Evolutionary conservation across 2,797 vertebrate species (phyloP).

Genomic region (Coracias cyanogaster): DNA sequence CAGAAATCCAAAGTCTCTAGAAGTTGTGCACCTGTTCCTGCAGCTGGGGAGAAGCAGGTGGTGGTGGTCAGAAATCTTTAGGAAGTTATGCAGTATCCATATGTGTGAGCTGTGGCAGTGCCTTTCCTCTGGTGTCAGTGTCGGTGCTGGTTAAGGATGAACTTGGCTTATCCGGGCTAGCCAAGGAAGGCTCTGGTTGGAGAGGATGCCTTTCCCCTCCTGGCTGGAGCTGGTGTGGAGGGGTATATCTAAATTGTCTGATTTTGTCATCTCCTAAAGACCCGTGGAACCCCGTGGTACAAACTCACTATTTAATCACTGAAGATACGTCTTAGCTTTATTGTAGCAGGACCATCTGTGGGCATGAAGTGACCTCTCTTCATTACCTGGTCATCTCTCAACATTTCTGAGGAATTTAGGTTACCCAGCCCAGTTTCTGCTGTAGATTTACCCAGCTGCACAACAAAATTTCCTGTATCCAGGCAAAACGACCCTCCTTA

Average conservation of each 20-base stretch:
- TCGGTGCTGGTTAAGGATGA: background rate
- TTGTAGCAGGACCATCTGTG: background rate
- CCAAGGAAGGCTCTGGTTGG: background rate
- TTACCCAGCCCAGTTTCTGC: background rate
- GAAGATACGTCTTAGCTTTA: background rate
- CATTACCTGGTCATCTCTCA: background rate
- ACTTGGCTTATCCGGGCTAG: background rate
- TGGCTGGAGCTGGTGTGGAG: background rate
- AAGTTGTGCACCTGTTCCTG: background rate
- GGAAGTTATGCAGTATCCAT: background rate
- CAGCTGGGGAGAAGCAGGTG: background rate
- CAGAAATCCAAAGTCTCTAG: background rate
- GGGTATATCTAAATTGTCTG: background rate
- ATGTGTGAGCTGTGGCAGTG: background rate
- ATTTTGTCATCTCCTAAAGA: background rate
- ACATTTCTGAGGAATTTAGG: background rate
- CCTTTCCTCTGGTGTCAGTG: fast-evolving
- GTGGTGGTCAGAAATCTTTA: background rate
- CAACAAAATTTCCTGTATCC: background rate
- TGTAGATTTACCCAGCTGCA: background rate
- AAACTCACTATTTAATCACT: background rate
- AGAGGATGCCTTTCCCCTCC: background rate
- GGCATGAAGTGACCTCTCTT: background rate
- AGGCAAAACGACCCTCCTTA: background rate
- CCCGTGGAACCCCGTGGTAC: background rate